Conservation (phyloP, 2,797 vertebrate species). For the Peromyscus attwateri region DNA sequence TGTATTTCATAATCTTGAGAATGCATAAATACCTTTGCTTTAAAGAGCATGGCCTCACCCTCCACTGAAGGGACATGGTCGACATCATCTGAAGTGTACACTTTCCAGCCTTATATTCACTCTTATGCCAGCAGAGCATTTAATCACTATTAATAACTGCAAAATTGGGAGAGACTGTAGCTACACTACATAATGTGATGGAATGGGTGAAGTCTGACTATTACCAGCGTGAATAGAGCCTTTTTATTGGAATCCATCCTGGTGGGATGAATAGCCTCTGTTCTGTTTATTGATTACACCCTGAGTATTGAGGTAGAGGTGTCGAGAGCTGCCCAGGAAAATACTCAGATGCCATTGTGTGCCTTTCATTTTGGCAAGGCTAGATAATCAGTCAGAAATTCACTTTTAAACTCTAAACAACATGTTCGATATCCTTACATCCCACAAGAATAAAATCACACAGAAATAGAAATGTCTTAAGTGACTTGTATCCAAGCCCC, state of each 20-base stretch:
- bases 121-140: constrained; percentile 17
- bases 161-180: neutral
- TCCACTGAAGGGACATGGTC: neutral
- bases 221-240: constrained; percentile 69
- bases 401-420: constrained; percentile 78
- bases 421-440: constrained; percentile 77
- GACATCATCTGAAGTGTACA: constrained; percentile 12
- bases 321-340: constrained; percentile 73
- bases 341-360: constrained; percentile 73
- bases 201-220: constrained; percentile 68
- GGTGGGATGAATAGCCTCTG: constrained; percentile 78
- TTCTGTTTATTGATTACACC: constrained; percentile 82
- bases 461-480: constrained; percentile 71
- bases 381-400: constrained; percentile 79
- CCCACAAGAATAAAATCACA: constrained; percentile 73
- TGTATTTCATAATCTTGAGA: constrained; percentile 34
- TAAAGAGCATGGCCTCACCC: neutral
- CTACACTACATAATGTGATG: constrained; percentile 55
- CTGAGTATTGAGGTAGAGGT: constrained; percentile 73
- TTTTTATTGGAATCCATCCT: constrained; percentile 77
- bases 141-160: constrained; percentile 19
- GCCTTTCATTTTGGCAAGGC: constrained; percentile 77
- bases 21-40: neutral
- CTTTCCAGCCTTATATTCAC: neutral
- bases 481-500: neutral